Evolutionary conservation across 2,113 vertebrate genomes (phyloP), one percentile per base, ranked within the genome.

Genomic region (Ctenodactylus gundi): DNA sequence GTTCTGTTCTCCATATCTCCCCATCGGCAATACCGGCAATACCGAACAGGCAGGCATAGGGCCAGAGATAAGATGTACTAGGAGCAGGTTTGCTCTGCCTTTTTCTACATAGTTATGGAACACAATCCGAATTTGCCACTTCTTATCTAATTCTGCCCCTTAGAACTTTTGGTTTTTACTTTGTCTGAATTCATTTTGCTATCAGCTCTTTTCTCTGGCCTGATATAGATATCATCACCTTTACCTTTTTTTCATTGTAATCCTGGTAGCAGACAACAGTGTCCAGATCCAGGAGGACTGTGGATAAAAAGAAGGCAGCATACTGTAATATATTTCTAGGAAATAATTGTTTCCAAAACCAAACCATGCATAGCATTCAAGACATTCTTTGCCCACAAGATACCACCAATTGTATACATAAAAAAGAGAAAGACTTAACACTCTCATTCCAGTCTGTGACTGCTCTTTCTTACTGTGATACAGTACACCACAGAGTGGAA

Each of bases 341-440:
- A 88, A 88, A 62, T 84, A 58, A 11, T 58, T 92, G 34, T 91
- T 93, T 93, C 29, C 84, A 72, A 57, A 80, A 7, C 80, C 31
- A 44, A 29, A 70, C 29, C 17, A 58, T 49, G n/a, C 27, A 60
- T 81, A 46, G 46, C 39, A 57, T 86, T 70, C 27, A 62, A 85
- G 75, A 82, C 36, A 29, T 41, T 55, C 9, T 76, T 90, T 77
- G 34, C 53, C 68, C 39, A 10, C 25, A 70, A 90, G 27, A 51
- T 25, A 73, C 41, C 29, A 86, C 21, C 62, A 83, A 6, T 70
- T 34, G 21, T 46, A 68, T 46, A 21, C 46, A 41, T 67, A 53
- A 55, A 70, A 57, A 80, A n/a, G 31, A n/a, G 39, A 58, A 72
- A 18, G n/a, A 60, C 25, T 87, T 12, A 15, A 27, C 49, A 36